Evolutionary conservation across 2,888 invertebrate genomes (phyloP), one percentile per base, ranked within the genome.

Genomic region (Sinodicranocentrus sp.): DNA sequence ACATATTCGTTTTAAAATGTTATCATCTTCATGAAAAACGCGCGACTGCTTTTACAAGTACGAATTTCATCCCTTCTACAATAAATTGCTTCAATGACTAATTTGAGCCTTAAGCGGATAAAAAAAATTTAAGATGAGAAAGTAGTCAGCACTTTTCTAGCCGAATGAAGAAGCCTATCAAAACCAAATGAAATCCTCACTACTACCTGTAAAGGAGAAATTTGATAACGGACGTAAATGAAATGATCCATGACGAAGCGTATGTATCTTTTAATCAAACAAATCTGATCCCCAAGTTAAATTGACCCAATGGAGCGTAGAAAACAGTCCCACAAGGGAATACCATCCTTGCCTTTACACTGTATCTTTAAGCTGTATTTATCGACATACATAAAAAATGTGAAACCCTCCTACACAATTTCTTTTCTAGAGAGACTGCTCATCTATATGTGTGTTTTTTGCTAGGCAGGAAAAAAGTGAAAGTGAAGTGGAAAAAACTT

Each of bases 181-280:
- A 33, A 33, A 33, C 33, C 10, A 6, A 10, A 10, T 33, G 33
- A 10, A 6, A 33, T 26, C 19, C 52, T 17, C 5, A 52, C n/a
- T n/a, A n/a, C n/a, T 17, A 59, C 25, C n/a, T 8, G 65, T 3
- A 68, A 39, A n/a, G 39, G 68, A 48, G 48, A 25, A 72, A 52
- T 6, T 23, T 44, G 19, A 67, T 23, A 67, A 39, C 59, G 21
- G 33, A 77, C 39, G 52, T 44, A 25, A 59, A 68, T 68, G 59
- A 77, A 77, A 77, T 77, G 68, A 77, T 54, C 59, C 77, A 59
- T 77, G 77, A 77, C 68, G 77, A 43, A 26, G 21, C 68, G 17
- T 54, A 61, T 28, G 57, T 70, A 77, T 70, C 77, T 59, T 77
- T 77, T 68, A 77, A 77, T 77, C 68, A 68, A 68, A 77, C 77